A percentile compares a stretch with the other conserved stretches of the same genome.
These are phyloP conservation scores for Pandemis cinnamomeana DNA, from an alignment of 2,888 invertebrate species.

Conservation along the genomic window DNA sequence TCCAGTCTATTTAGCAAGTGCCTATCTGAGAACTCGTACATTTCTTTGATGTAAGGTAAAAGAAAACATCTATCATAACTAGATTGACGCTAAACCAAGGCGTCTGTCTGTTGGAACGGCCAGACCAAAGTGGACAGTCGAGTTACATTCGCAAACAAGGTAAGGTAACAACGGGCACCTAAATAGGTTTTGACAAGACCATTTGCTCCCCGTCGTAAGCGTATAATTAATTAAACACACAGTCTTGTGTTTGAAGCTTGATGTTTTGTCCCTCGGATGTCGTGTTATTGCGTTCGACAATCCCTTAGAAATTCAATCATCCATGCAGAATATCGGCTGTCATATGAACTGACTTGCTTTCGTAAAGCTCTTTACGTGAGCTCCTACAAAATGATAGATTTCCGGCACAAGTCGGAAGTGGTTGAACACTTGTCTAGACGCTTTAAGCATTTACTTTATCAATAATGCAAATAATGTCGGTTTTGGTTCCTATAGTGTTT, in stretches of 20 bases:
- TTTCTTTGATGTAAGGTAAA: not conserved
- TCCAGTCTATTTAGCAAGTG: not conserved
- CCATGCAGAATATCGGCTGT: constrained; percentile 5
- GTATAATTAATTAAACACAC: not conserved
- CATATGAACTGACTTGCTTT: not conserved
- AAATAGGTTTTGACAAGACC: constrained; percentile 5
- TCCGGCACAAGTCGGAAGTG: not conserved
- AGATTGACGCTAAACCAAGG: not conserved
- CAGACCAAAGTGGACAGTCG: not conserved
- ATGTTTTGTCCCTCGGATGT: constrained; percentile 1
- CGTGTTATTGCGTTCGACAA: constrained; percentile 2
- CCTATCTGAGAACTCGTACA: not conserved
- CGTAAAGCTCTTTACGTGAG: not conserved
- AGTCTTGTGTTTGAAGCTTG: not conserved
- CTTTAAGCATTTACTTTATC: not conserved
- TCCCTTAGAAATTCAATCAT: constrained; percentile 11
- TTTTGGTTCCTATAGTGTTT: not conserved
- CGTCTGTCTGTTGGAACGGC: not conserved
- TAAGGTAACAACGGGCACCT: not conserved
- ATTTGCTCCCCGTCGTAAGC: not conserved
- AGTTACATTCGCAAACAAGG: not conserved
- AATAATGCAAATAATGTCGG: not conserved
- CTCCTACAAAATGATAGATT: not conserved
- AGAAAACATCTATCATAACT: not conserved
- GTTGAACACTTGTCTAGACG: not conserved